Evolutionary conservation across 35 echinoderm and acorn worm species (phyloP).

Genomic region (Eucidaris tribuloides): DNA sequence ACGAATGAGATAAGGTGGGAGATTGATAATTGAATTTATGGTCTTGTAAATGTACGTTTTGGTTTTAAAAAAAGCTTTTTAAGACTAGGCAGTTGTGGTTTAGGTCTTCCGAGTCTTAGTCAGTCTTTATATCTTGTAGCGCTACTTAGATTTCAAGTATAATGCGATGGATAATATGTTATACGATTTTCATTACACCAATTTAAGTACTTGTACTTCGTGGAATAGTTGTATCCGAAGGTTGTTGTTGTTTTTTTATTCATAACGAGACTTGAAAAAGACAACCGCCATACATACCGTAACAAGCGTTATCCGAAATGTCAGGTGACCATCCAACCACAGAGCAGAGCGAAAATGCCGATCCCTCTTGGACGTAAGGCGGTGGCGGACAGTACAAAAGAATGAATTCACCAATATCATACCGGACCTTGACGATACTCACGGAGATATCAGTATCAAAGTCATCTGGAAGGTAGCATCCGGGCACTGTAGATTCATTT

Average conservation of each 20-base stretch:
- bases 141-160: neutral
- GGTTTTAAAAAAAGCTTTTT: too few relatives aligned
- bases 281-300: too few relatives aligned
- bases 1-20: too few relatives aligned
- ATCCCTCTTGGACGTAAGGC: neutral
- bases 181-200: neutral
- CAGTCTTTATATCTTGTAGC: neutral
- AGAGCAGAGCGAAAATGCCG: neutral
- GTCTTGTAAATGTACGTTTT: too few relatives aligned
- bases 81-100: too few relatives aligned
- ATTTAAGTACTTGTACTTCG: neutral
- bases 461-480: neutral
- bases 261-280: too few relatives aligned
- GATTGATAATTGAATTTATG: too few relatives aligned
- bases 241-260: too few relatives aligned
- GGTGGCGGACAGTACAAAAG: neutral
- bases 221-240: neutral
- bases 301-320: constrained; percentile 1
- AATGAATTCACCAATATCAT: constrained; percentile 6
- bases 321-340: neutral
- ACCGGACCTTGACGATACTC: neutral
- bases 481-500: too few relatives aligned
- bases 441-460: neutral
- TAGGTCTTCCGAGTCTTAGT: neutral
- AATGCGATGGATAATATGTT: neutral